These are phyloP conservation scores for Tretioscincus oriximinensis DNA, from an alignment of 2,113 vertebrate genomes.

Conservation along the genomic window DNA sequence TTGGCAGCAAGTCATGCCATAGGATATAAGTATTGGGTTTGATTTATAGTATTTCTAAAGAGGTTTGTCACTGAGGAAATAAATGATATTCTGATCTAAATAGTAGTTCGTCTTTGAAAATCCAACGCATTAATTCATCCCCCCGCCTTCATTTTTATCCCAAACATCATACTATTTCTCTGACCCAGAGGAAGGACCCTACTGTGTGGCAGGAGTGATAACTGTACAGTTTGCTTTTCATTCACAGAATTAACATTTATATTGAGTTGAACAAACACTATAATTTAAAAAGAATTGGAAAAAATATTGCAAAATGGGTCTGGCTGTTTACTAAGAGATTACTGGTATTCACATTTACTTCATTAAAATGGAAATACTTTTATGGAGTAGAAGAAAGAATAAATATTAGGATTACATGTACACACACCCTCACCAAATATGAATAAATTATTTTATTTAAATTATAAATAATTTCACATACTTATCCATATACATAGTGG, in stretches of 20 bases:
- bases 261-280: background rate
- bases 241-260: slow-evolving; percentile 16
- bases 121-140: background rate
- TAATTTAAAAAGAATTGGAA: slow-evolving; percentile 20
- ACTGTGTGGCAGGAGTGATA: background rate
- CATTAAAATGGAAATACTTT: slow-evolving; percentile 24
- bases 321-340: background rate
- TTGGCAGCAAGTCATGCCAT: background rate
- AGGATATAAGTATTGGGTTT: background rate
- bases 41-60: slow-evolving; percentile 3
- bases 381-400: slow-evolving; percentile 1
- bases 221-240: background rate
- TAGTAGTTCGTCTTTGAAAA: background rate
- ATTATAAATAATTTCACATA: too few relatives aligned
- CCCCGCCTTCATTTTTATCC: slow-evolving; percentile 1
- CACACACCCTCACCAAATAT: background rate
- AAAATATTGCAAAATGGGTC: background rate
- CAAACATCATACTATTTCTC: background rate
- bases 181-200: background rate
- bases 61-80: background rate
- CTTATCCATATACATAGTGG: too few relatives aligned
- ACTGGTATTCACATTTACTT: background rate
- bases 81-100: background rate
- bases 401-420: background rate
- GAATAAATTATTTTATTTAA: background rate